Evolutionary conservation across 1,140 invertebrate genomes (phyloP).

Genomic region (Heliothis subflexa): DNA sequence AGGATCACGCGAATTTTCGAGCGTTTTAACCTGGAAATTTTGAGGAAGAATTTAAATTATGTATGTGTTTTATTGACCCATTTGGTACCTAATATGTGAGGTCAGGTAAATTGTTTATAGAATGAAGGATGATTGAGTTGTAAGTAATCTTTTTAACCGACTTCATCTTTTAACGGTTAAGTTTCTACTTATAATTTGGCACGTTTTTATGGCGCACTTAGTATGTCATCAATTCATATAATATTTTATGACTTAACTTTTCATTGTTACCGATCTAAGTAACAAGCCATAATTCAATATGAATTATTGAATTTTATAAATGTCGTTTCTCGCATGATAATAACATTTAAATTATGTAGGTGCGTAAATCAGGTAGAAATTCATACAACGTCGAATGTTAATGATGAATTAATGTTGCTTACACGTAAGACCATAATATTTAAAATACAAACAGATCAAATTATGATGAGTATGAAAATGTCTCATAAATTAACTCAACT

Average conservation of each 20-base stretch:
- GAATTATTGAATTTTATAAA: conserved; percentile 6
- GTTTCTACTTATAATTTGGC: too few relatives aligned
- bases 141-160: too few relatives aligned
- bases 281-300: neutral
- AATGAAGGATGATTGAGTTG: too few relatives aligned
- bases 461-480: neutral
- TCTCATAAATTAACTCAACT: conserved; percentile 7
- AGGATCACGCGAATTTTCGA: conserved; percentile 93
- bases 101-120: too few relatives aligned
- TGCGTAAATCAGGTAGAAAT: conserved; percentile 17
- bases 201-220: too few relatives aligned
- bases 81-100: too few relatives aligned
- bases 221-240: too few relatives aligned
- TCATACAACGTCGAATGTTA: neutral
- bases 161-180: too few relatives aligned
- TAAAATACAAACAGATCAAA: neutral
- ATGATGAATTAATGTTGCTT: neutral
- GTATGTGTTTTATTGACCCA: too few relatives aligned
- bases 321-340: conserved; percentile 5
- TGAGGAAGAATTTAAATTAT: neutral
- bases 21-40: conserved; percentile 88
- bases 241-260: neutral
- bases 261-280: neutral
- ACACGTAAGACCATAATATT: neutral
- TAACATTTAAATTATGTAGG: conserved; percentile 13